A percentile compares a stretch with the other conserved stretches of the same genome.
Conservation (phyloP, 1,140 invertebrate genomes). For the Heliothis subflexa region DNA sequence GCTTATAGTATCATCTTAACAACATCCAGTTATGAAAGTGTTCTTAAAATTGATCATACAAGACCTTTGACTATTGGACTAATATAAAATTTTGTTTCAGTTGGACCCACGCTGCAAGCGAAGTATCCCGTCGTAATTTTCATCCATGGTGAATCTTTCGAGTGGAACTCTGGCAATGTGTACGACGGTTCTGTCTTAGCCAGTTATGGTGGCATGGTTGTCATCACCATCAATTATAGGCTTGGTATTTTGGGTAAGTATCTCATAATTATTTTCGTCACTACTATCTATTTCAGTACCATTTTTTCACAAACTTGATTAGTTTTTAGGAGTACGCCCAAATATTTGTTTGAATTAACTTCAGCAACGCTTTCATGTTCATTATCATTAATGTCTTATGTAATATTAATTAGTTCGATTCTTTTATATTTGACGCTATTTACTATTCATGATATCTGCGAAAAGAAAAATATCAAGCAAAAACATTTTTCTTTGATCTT, state of each 20-base stretch:
- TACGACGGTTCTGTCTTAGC: slow-evolving; percentile 97
- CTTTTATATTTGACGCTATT: not conserved
- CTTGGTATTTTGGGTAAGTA: slow-evolving; percentile 96
- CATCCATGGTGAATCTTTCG: slow-evolving; percentile 97
- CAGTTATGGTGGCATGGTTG: slow-evolving; percentile 96
- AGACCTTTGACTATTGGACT: not conserved
- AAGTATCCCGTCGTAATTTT: slow-evolving; percentile 96
- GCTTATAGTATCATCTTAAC: too few relatives aligned
- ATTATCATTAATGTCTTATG: too few relatives aligned
- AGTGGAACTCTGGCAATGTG: slow-evolving; percentile 97
- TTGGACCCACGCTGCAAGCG: slow-evolving; percentile 84
- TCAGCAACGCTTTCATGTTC: too few relatives aligned
- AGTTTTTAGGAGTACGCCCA: too few relatives aligned
- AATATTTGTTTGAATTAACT: too few relatives aligned
- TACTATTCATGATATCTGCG: not conserved
- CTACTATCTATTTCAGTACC: not conserved
- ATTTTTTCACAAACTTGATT: not conserved
- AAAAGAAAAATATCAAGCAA: not conserved
- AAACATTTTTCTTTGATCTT: not conserved
- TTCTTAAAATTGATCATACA: too few relatives aligned
- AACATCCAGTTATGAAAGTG: too few relatives aligned
- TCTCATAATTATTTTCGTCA: not conserved
- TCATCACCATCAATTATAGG: slow-evolving; percentile 98
- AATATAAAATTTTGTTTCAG: slow-evolving; percentile 67
- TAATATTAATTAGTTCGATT: too few relatives aligned